These are phyloP conservation scores for Thalassophryne amazonica DNA, from an alignment of 2,797 vertebrate species.

Conservation along the genomic window DNA sequence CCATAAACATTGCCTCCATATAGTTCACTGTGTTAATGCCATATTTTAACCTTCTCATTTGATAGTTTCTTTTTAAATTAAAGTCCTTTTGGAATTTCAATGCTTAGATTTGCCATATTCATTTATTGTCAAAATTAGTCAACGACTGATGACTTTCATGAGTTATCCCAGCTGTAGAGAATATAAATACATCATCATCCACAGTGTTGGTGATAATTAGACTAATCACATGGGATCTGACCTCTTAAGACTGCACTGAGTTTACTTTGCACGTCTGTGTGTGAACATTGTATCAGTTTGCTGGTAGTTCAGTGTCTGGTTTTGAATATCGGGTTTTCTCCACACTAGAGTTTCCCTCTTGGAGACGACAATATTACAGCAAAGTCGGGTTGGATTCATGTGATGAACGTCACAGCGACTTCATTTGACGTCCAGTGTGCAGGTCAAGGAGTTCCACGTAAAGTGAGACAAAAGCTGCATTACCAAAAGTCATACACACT, in stretches of 20 bases:
- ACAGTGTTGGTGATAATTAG: background rate
- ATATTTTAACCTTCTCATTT: too few species aligned
- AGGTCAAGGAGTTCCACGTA: background rate
- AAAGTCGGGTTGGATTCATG: constrained; percentile 37
- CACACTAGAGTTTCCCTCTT: constrained; percentile 48
- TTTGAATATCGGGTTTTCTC: constrained; percentile 47
- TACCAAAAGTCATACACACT: background rate
- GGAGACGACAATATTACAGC: constrained; percentile 19
- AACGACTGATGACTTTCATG: too few species aligned
- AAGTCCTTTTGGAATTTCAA: too few species aligned
- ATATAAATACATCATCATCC: background rate
- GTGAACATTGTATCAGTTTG: constrained; percentile 41
- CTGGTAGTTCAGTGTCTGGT: constrained; percentile 25
- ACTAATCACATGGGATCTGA: constrained; percentile 1
- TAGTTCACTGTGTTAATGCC: too few species aligned
- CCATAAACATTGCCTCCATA: too few species aligned
- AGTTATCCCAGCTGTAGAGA: too few species aligned
- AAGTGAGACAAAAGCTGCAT: constrained; percentile 1
- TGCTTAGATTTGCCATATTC: too few species aligned
- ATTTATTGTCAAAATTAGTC: too few species aligned
- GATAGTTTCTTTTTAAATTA: too few species aligned
- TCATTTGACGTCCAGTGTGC: background rate
- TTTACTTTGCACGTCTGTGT: background rate
- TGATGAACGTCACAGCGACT: constrained; percentile 8
- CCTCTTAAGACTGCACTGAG: background rate